Evolutionary conservation across 2,113 vertebrate genomes (phyloP).

Genomic region (Sceloporus undulatus): DNA sequence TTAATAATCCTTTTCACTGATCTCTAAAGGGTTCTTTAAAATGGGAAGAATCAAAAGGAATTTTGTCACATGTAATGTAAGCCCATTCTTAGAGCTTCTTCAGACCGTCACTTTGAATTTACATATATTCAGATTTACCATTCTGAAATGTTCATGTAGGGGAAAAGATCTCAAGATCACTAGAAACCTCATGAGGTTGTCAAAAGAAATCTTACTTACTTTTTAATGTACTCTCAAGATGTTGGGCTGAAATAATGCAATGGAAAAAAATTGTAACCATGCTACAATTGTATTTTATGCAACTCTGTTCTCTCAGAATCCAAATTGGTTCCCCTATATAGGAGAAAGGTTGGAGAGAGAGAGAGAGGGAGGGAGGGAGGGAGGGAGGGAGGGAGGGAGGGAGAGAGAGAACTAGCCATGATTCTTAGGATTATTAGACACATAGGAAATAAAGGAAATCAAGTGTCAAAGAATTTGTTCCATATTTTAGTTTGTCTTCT

Average conservation of each 20-base stretch:
- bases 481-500: too few species aligned
- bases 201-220: not conserved
- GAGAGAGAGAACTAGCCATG: too few species aligned
- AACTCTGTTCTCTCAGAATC: not conserved
- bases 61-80: not conserved
- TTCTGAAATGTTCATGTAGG: not conserved
- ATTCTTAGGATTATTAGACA: too few species aligned
- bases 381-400: too few species aligned
- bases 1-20: constrained; percentile 10
- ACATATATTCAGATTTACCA: not conserved
- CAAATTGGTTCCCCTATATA: not conserved
- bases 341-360: too few species aligned
- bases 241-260: not conserved
- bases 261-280: not conserved
- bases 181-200: not conserved
- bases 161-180: not conserved
- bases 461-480: too few species aligned
- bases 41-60: not conserved
- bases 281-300: not conserved
- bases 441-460: too few species aligned
- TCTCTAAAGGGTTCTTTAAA: constrained; percentile 1
- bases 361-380: too few species aligned
- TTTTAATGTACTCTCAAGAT: constrained; percentile 8
- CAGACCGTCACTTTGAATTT: not conserved
- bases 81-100: not conserved